These are phyloP conservation scores for Pentalonia nigronervosa DNA, from an alignment of 1,140 invertebrate species.

Conservation along the genomic window DNA sequence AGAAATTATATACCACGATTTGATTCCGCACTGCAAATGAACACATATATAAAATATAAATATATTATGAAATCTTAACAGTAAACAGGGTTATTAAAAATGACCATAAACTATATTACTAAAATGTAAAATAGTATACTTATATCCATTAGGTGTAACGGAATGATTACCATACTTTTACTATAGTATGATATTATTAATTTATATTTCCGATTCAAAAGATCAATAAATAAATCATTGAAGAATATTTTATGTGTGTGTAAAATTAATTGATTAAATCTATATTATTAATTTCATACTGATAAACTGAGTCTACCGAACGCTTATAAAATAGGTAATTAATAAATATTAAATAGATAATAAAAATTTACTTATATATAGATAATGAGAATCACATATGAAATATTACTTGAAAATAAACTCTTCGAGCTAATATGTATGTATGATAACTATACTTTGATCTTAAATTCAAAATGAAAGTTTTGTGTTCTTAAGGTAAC, in stretches of 20 bases:
- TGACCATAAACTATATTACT: not conserved
- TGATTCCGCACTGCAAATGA: not conserved
- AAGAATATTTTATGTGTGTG: slow-evolving; percentile 17
- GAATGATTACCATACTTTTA: not conserved
- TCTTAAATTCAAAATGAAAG: not conserved
- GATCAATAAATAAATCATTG: slow-evolving; percentile 24
- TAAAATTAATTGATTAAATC: not conserved
- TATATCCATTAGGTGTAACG: not conserved
- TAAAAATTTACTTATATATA: not conserved
- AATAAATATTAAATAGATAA: not conserved
- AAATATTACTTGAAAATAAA: not conserved
- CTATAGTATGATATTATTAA: not conserved
- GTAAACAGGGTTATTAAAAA: not conserved
- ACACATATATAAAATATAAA: not conserved
- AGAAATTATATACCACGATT: not conserved
- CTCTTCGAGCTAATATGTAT: not conserved
- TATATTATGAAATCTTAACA: slow-evolving; percentile 3
- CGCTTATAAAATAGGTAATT: not conserved
- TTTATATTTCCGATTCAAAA: slow-evolving; percentile 5
- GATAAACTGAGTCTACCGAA: not conserved
- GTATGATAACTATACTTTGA: not conserved
- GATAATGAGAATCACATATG: not conserved
- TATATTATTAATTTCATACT: not conserved
- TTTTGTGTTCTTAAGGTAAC: not conserved
- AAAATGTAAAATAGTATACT: not conserved